Percentiles rank a stretch among this genome's conserved stretches.
Evolutionary conservation across 2,113 vertebrate genomes (phyloP).

Genomic region (Dromaius novaehollandiae): DNA sequence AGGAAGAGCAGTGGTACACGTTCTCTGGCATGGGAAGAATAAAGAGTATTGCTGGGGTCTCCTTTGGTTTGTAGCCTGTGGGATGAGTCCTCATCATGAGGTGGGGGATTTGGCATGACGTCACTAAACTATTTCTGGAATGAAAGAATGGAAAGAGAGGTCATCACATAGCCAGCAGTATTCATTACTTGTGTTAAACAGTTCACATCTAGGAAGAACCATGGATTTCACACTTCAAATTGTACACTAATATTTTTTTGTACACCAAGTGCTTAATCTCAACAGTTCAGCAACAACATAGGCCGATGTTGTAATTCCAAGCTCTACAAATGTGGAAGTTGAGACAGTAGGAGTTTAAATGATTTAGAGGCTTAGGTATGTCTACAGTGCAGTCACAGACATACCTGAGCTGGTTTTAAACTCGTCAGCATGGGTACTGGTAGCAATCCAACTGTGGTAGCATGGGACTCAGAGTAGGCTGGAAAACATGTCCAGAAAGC

Average conservation of each 20-base stretch:
- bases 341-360: background rate
- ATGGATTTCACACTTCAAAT: background rate
- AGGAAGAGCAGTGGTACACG: background rate
- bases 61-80: background rate
- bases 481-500: constrained; percentile 17
- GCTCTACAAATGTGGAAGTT: background rate
- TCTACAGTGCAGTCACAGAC: background rate
- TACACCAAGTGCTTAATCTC: background rate
- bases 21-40: background rate
- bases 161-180: background rate
- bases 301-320: background rate
- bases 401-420: constrained; percentile 30
- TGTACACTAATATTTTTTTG: background rate
- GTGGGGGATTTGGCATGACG: background rate
- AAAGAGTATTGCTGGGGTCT: background rate
- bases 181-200: constrained; percentile 7
- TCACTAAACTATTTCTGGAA: background rate
- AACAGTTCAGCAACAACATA: background rate
- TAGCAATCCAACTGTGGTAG: background rate
- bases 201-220: background rate
- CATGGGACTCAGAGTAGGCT: background rate
- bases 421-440: background rate
- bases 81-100: background rate
- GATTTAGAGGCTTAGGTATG: background rate
- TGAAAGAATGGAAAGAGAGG: background rate